Base-by-base conservation (phyloP, 2,888 invertebrate species). In the Acrobasis suavella region DNA sequence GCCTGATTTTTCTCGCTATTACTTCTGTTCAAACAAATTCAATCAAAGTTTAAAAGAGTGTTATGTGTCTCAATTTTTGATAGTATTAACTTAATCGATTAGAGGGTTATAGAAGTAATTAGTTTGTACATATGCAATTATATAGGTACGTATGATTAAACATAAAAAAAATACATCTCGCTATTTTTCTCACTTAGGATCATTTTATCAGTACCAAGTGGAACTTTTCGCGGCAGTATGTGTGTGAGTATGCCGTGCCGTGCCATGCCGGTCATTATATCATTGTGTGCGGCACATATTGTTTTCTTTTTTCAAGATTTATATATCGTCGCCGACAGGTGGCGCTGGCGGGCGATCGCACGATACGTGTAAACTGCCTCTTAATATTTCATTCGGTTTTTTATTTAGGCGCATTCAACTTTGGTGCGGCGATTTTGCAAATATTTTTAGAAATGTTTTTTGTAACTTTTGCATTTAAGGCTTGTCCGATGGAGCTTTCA, bases 311-410 rank as follows among this genome's bases (percentile, higher is more conserved):
- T 71, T 67, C 62, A 71, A 81, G 76, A 82, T 84, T 87, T 85
- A 87, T 88, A 83, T 80, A 76, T 71, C 82, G 78, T 80, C 82
- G 82, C 63, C 85, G 87, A 84, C 88, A 91, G 89, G 87, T 91
- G 90, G 86, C 86, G 82, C 77, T 76, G 77, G 68, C 75, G 71
- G 74, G 67, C 82, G 82, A 83, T 82, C 77, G 80, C 78, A 79
- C 80, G 85, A 83, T 87, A 83, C 79, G 82, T 83, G 82, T 85
- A 81, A 84, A 85, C 83, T 80, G 81, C 76, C 86, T 80, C 75
- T 83, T 82, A 79, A 86, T 84, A 86, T 82, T 85, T 86, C 82
- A 86, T 81, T 80, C 75, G 76, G 79, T 77, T 78, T 81, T 85
- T 86, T 84, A 84, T 85, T 85, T 78, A 72, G 74, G 71, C 70